Base-by-base conservation (phyloP, 1,140 invertebrate species). In the Cotesia vestalis region DNA sequence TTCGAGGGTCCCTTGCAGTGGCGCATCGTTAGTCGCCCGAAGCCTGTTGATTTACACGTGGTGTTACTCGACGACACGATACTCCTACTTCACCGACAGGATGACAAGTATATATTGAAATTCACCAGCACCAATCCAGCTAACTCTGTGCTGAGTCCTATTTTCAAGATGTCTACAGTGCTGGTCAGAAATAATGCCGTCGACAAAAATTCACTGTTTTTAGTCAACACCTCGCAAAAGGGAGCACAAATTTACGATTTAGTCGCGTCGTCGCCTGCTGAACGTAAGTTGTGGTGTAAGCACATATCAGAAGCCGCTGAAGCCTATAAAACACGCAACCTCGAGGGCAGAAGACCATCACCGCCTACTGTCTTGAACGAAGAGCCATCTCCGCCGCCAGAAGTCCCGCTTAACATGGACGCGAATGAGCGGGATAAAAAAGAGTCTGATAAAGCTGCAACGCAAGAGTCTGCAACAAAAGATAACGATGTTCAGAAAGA, bases 241-340 rank as follows among this genome's bases (percentile, higher is more conserved):
- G 91, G 91, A 59, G 92, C 93, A 63, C 94, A 96, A 84, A 96
- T 97, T 83, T 95, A 96, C 83, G 95, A 98, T 83, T 86, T 98
- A 20, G 91, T 94, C 6, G 94, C 95, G 1, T 87, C 90, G 1
- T 93, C 95, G 57, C 89, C 91, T 20, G 90, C 91, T 20, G 95
- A 97, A 80, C 89, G 93, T 77, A 94, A 94, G 87, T 90, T 90
- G 89, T 96, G 94, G 94, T 92, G 93, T 75, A 93, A 92, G 66
- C 91, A 94, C 77, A 94, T 95, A 73, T 93, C 92, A 2, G 93
- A 94, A 74, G 92, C 93, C 1, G 90, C 91, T 3, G 92, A 94
- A 72, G 89, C 91, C 4, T 92, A 92, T 75, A 92, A 93, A 81
- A 77, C 84, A 6, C 81, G 88, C 2, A 81, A 85, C 70, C 79